Evolutionary conservation across 2,113 vertebrate genomes (phyloP), one percentile per base, ranked within the genome.

Genomic region (Istiophorus platypterus): DNA sequence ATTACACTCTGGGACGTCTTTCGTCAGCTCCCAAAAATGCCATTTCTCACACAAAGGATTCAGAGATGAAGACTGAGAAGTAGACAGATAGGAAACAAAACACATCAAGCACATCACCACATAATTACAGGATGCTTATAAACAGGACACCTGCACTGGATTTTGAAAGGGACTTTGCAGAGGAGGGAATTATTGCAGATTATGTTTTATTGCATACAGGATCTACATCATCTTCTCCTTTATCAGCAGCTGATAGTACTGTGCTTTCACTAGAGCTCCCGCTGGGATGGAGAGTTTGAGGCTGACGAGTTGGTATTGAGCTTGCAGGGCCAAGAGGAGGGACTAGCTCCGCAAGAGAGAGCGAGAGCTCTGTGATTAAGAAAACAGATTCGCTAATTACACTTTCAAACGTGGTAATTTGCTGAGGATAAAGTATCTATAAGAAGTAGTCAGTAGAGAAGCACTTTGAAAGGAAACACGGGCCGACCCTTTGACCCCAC

Each of bases 331-430:
- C 34, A 70, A 54, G 63, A 76, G 71, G 92, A 92, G 86, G 89
- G 94, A 84, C 94, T 89, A 87, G 89, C 85, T 94, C 95, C 92
- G 86, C 92, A 93, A 95, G 93, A 92, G 94, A 94, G 95, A 90
- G 93, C 72, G 89, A 95, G 96, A 95, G 89, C 94, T 94, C 95
- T 87, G 92, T 96, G 95, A 98, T 97, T 97, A 97, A 97, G 95
- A 96, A 97, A 97, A 96, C 94, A 96, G 95, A 98, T 97, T 97
- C 95, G 92, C 96, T 97, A 98, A 98, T 98, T 99, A 96, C 91
- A 92, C 94, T 96, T 97, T 96, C 95, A 97, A 97, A 97, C 93
- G 95, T 94, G 93, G 96, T 96, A 96, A 97, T 97, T 99, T 97
- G 96, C 95, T 90, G 95, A 91, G 96, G 95, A 96, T 98, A 97